These are phyloP conservation scores for Periophthalmus magnuspinnatus DNA, from an alignment of 2,797 vertebrate genomes.

Conservation along the genomic window DNA sequence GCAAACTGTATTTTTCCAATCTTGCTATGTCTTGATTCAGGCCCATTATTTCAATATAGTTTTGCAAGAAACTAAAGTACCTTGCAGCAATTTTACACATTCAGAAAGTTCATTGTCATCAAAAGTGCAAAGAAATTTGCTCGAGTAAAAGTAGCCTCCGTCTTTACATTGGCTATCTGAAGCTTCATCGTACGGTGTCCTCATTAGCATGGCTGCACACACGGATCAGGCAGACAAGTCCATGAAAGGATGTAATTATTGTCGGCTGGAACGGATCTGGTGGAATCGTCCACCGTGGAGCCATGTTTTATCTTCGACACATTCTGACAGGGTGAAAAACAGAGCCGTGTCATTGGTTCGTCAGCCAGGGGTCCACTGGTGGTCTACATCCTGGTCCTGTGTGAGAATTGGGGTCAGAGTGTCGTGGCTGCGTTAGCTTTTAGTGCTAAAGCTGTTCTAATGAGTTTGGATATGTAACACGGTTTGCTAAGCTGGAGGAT, in stretches of 20 bases:
- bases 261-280: constrained; percentile 75
- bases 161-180: constrained; percentile 5
- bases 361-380: constrained; percentile 53
- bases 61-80: not conserved
- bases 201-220: constrained; percentile 38
- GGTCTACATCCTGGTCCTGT: constrained; percentile 28
- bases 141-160: constrained; percentile 8
- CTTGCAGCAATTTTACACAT: not conserved
- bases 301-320: constrained; percentile 62
- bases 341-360: constrained; percentile 47
- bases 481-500: constrained; percentile 27
- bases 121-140: constrained; percentile 1
- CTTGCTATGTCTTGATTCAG: not conserved
- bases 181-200: constrained; percentile 15
- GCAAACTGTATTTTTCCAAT: not conserved
- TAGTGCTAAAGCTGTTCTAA: constrained; percentile 31
- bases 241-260: constrained; percentile 65
- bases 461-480: constrained; percentile 32
- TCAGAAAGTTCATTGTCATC: constrained; percentile 1
- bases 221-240: constrained; percentile 33
- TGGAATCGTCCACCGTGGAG: constrained; percentile 50
- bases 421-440: constrained; percentile 17
- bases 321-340: constrained; percentile 61
- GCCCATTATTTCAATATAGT: not conserved
- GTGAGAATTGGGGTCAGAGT: constrained; percentile 27